Evolutionary conservation across 35 echinoderm and acorn worm genomes (phyloP), one percentile per base, ranked within the genome.

Genomic region (Diadema setosum): DNA sequence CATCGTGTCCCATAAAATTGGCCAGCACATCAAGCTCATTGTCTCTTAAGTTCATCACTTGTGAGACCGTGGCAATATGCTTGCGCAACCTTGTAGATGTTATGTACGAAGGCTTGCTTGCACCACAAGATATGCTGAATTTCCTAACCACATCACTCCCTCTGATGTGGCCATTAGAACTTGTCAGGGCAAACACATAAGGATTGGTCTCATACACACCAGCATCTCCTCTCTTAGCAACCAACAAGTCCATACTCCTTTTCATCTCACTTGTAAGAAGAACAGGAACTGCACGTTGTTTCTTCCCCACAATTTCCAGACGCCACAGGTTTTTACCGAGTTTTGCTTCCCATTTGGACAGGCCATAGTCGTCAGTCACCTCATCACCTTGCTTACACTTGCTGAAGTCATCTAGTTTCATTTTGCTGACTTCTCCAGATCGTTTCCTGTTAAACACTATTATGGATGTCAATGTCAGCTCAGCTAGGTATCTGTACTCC

Each of bases 391-490:
- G 87, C 46, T 63, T 83, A 58, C 89, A 87, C 81, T 95, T 95
- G 35, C 39, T 46, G 25, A 91, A 75, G 78, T 95, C 93, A 36
- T 55, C 65, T 43, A 80, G 16, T 45, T 80, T 95, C 56, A 91
- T 84, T 64, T 83, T 91, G 34, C 73, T 20, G 26, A 91, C 93
- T 87, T 91, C 88, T 26, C 93, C 93, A 81, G 70, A 80, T 29
- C 93, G 39, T 91, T 87, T 95, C 40, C 89, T 55, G 37, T 95
- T 95, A 70, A 91, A 95, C 8, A 95, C 70, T 23, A 87, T 86
- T 27, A 95, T 23, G 27, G 75, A 82, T 65, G 78, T 89, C 2
- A 85, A 60, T 27, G 70, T 80, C 5, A 81, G 35, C 46, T 89
- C 87, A 45, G 44, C 56, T 3, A 89, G 57, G 9, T 41, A 46